Percentiles rank a stretch among this genome's conserved stretches.
phyloP scores from a whole-genome alignment of 2,888 invertebrate species.

The Glaucopsyche alexis region DNA sequence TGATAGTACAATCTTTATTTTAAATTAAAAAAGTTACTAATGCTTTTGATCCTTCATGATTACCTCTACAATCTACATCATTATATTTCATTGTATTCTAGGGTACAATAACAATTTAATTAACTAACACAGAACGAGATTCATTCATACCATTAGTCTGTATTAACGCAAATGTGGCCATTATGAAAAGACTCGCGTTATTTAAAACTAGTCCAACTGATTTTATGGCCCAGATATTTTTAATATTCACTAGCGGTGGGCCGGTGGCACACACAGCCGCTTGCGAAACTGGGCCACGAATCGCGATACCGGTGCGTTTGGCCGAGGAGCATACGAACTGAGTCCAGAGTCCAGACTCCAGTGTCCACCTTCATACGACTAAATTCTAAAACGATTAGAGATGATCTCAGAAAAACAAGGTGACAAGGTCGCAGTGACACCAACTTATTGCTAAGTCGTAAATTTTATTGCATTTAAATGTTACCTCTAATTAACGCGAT shows the following conservation, averaged over 20 bases:
- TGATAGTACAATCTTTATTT: no score
- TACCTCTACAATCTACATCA: neutral
- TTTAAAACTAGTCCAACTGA: constrained; percentile 26
- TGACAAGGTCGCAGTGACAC: neutral
- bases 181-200: constrained; percentile 20
- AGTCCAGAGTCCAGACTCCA: neutral
- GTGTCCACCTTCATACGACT: neutral
- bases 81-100: neutral
- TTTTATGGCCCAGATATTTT: constrained; percentile 29
- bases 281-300: constrained; percentile 22
- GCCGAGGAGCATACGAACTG: neutral
- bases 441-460: neutral
- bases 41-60: neutral
- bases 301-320: neutral
- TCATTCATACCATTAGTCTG: neutral
- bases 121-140: neutral
- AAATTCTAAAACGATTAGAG: neutral
- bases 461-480: neutral
- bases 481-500: neutral
- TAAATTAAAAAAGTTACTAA: neutral
- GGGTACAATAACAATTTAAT: neutral
- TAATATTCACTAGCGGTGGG: constrained; percentile 18
- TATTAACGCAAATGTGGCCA: constrained; percentile 25
- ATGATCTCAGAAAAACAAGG: neutral
- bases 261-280: neutral